Base-by-base conservation (phyloP, 2,797 vertebrate genomes). In the Bovichtus diacanthus region DNA sequence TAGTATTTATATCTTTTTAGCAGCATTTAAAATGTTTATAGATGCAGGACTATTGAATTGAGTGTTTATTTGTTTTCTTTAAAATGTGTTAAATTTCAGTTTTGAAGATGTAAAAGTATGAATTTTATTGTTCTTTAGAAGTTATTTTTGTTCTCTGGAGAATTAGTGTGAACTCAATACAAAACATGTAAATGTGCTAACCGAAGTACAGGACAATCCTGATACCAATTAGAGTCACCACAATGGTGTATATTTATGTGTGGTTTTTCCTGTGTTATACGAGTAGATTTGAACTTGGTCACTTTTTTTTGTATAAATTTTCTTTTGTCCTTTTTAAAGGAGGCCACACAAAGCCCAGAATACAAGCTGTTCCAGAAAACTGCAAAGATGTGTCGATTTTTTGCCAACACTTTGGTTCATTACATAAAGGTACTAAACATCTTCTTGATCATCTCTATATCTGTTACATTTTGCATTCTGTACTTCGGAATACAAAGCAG, bases 341-440 rank as follows among this genome's bases (percentile, higher is more conserved):
- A 95, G 65, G 83, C 79, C n/a, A 78, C 89, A 67, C 96, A 97
- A 66, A 91, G 93, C 49, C 69, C 94, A 18, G 95, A 96, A 73
- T 94, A 93, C 84, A 97, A 93, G 80, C 91, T 98, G 67, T 99
- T 98, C 90, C 97, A 97, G 93, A 99, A 97, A 94, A 96, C 94
- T 56, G 91, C 96, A 62, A 99, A 98, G 88, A 95, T 98, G 80
- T 98, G 96, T 92, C 95, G 97, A 75, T 99, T 99, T 88, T 97
- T 99, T 95, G 96, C 94, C 51, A 98, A 97, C 93, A 98, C 97
- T 25, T 93, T 99, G 78, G 94, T 98, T 76, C 97, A 98, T 88
- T 99, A 99, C 77, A 94, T 95, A 84, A 99, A 98, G 97, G 98
- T 99, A 95, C 18, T 8, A 13, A 5, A 82, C 62, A 53, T 41